phyloP scores from a whole-genome alignment of 2,797 vertebrate genomes.

The Pempheris klunzingeri region DNA sequence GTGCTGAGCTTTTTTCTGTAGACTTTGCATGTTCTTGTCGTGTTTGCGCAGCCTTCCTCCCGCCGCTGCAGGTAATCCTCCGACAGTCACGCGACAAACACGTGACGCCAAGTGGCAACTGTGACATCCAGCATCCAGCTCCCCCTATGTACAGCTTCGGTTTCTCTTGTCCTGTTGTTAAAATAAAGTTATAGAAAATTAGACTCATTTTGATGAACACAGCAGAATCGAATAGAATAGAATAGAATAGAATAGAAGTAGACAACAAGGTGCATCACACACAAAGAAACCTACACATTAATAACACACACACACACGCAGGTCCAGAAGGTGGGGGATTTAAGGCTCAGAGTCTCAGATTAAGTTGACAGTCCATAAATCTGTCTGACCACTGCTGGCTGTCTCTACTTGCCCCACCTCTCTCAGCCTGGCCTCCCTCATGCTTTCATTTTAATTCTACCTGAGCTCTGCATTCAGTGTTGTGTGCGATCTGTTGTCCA shows the following conservation, averaged over 20 bases:
- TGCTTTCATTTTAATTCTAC: background rate
- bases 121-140: background rate
- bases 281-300: slow-evolving; percentile 9
- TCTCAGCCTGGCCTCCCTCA: background rate
- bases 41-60: background rate
- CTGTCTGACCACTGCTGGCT: slow-evolving; percentile 60
- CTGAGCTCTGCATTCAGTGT: background rate
- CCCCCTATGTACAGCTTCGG: too few relatives aligned
- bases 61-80: background rate
- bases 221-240: background rate
- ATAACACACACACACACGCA: slow-evolving; percentile 11
- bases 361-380: slow-evolving; percentile 71
- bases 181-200: background rate
- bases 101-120: background rate
- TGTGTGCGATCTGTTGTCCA: background rate
- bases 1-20: slow-evolving; percentile 3
- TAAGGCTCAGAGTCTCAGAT: slow-evolving; percentile 80
- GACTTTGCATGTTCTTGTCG: slow-evolving; percentile 5
- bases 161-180: background rate
- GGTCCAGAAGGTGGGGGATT: slow-evolving; percentile 77
- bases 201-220: background rate
- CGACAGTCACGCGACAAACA: background rate
- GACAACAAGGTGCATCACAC: slow-evolving; percentile 17
- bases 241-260: background rate
- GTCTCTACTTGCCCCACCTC: slow-evolving; percentile 1